Conservation (phyloP, 2,888 invertebrate genomes). For the Germaria angustata region DNA sequence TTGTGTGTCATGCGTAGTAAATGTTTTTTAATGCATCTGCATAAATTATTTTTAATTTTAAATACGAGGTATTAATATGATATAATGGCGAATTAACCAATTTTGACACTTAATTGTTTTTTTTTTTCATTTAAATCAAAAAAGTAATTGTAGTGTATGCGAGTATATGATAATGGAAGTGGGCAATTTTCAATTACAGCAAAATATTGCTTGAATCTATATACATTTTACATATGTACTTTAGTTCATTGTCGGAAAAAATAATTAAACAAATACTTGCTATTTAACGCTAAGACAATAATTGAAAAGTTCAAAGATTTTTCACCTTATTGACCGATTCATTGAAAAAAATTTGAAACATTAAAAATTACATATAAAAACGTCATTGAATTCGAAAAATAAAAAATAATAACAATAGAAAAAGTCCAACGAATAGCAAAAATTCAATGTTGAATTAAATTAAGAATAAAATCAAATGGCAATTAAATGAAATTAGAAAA, state of each 20-base stretch:
- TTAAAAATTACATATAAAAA: slow-evolving; percentile 36
- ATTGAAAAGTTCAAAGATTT: slow-evolving; percentile 32
- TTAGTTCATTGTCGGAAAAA: too few species aligned
- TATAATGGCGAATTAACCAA: slow-evolving; percentile 46
- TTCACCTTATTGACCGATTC: slow-evolving; percentile 33
- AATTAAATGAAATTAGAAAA: slow-evolving; percentile 29
- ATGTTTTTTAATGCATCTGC: slow-evolving; percentile 7
- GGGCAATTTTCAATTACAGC: neutral
- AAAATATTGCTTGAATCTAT: slow-evolving; percentile 4
- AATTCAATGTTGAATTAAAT: slow-evolving; percentile 48
- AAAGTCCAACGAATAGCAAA: neutral
- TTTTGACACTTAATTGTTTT: slow-evolving; percentile 41
- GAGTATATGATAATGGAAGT: slow-evolving; percentile 1
- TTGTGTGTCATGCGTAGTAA: neutral
- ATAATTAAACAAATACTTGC: too few species aligned
- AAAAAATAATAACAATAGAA: neutral
- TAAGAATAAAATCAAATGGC: slow-evolving; percentile 27
- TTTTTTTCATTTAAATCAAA: too few species aligned
- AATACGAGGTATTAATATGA: slow-evolving; percentile 1
- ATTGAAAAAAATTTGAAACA: slow-evolving; percentile 12
- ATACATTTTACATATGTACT: too few species aligned
- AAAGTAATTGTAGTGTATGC: neutral
- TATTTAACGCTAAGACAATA: too few species aligned
- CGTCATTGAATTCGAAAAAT: slow-evolving; percentile 44
- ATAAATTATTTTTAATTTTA: slow-evolving; percentile 11